phyloP scores from a whole-genome alignment of 1,140 invertebrate species.

The Procambarus clarkii region DNA sequence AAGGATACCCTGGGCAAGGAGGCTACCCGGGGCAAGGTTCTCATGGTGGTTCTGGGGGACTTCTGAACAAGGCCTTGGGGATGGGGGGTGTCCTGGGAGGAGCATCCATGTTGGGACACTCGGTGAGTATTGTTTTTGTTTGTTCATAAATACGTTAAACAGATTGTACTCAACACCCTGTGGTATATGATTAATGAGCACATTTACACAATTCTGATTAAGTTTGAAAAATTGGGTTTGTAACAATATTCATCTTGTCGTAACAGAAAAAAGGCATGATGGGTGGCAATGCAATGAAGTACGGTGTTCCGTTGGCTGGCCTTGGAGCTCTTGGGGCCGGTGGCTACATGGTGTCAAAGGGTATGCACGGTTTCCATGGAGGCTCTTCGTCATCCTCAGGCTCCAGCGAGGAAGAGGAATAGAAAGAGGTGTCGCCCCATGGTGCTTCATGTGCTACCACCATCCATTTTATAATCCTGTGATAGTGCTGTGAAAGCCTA shows the following conservation, averaged over 20 bases:
- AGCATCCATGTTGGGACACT: conserved; percentile 26
- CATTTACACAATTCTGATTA: too few relatives aligned
- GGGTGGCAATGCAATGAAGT: conserved; percentile 27
- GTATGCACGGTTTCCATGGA: background rate
- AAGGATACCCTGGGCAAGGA: background rate
- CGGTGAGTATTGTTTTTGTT: background rate
- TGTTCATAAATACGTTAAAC: background rate
- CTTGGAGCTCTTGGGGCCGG: conserved; percentile 33
- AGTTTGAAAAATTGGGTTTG: too few relatives aligned
- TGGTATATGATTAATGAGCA: too few relatives aligned
- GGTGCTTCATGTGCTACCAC: too few relatives aligned
- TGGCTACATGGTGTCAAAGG: conserved; percentile 80
- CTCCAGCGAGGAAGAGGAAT: background rate
- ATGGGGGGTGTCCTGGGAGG: conserved; percentile 2
- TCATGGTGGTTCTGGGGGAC: conserved; percentile 5
- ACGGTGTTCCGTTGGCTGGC: conserved; percentile 44
- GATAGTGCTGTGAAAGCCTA: too few relatives aligned
- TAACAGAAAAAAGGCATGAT: background rate
- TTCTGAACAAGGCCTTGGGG: conserved; percentile 35
- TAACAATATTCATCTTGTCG: background rate
- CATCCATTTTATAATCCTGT: too few relatives aligned
- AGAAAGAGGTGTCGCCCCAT: background rate
- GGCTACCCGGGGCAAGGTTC: background rate
- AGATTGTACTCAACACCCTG: background rate
- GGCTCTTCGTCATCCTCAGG: background rate